Evolutionary conservation across 2,888 invertebrate genomes (phyloP).

Genomic region (Eupithecia vulgata): DNA sequence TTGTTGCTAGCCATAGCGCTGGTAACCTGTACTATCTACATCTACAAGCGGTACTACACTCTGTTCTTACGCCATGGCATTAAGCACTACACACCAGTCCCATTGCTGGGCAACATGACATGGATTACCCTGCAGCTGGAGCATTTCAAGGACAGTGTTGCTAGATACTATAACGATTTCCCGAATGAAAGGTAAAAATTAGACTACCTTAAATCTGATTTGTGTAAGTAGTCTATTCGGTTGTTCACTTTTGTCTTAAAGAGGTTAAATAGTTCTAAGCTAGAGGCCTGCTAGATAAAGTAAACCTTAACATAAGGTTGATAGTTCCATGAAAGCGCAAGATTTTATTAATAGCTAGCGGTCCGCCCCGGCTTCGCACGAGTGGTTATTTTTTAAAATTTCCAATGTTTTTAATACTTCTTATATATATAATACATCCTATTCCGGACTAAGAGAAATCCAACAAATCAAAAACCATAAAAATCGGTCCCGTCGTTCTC

Average conservation of each 20-base stretch:
- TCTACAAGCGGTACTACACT: constrained; percentile 28
- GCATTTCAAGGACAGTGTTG: constrained; percentile 28
- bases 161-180: constrained; percentile 22
- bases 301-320: too few species aligned
- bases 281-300: background rate
- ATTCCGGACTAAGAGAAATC: too few species aligned
- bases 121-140: constrained; percentile 18
- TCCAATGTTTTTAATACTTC: too few species aligned
- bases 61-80: constrained; percentile 23
- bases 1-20: constrained; percentile 10
- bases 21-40: constrained; percentile 1
- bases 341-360: too few species aligned
- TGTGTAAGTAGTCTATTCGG: too few species aligned
- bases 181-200: constrained; percentile 30
- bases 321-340: too few species aligned
- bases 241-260: background rate
- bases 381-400: too few species aligned
- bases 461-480: too few species aligned
- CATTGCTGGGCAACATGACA: constrained; percentile 38
- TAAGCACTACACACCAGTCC: constrained; percentile 23
- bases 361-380: too few species aligned
- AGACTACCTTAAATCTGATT: background rate
- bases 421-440: too few species aligned
- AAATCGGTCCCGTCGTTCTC: too few species aligned
- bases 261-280: background rate